These are phyloP conservation scores for Callopanchax toddi DNA, from an alignment of 2,113 vertebrate species.

Conservation along the genomic window DNA sequence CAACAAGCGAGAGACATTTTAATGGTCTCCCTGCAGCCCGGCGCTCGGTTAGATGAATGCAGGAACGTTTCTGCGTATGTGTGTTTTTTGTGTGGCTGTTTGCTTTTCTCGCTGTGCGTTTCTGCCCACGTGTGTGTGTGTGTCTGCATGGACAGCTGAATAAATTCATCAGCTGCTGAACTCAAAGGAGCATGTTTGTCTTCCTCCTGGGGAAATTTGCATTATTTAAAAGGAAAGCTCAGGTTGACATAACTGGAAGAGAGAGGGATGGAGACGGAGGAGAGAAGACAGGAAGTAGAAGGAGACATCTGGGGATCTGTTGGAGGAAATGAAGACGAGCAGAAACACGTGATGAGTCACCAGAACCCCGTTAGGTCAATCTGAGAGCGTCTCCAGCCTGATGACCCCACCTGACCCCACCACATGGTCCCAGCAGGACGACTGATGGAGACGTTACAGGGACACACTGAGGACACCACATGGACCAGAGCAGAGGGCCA, in stretches of 20 bases:
- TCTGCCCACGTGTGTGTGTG: slow-evolving; percentile 32
- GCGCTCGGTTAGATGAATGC: background rate
- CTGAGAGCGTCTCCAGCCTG: slow-evolving; percentile 40
- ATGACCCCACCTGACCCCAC: slow-evolving; percentile 57
- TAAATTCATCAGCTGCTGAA: slow-evolving; percentile 58
- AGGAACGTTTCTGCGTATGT: background rate
- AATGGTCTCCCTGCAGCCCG: slow-evolving; percentile 20
- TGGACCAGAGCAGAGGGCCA: background rate
- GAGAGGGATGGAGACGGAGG: slow-evolving; percentile 27
- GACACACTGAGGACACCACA: background rate
- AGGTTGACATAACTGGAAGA: slow-evolving; percentile 19
- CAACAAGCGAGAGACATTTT: slow-evolving; percentile 36
- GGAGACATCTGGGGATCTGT: no score
- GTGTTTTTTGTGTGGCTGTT: slow-evolving; percentile 1
- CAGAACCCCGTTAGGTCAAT: slow-evolving; percentile 47
- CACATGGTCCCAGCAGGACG: slow-evolving; percentile 51
- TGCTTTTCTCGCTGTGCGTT: slow-evolving; percentile 10
- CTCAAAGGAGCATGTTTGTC: slow-evolving; percentile 54
- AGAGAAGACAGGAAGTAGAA: slow-evolving; percentile 42
- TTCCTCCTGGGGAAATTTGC: slow-evolving; percentile 77
- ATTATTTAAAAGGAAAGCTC: slow-evolving; percentile 81
- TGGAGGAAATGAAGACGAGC: slow-evolving; percentile 28
- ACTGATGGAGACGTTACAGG: background rate
- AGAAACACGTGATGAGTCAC: slow-evolving; percentile 60
- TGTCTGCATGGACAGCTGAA: slow-evolving; percentile 28